Base-by-base conservation (phyloP, 53 echinoderm and acorn worm genomes). In the Echinometra lucunter region DNA sequence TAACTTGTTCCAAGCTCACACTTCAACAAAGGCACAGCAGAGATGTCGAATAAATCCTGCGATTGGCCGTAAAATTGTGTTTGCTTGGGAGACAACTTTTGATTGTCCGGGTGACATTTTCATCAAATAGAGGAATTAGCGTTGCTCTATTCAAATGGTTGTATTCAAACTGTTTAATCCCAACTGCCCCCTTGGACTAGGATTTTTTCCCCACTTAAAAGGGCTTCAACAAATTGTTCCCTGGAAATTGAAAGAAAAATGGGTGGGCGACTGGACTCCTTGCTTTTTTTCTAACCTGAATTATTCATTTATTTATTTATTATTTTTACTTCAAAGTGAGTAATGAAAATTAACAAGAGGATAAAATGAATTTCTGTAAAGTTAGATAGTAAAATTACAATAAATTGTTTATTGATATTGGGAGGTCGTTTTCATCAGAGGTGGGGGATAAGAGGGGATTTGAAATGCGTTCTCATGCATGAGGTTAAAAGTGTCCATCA, bases 1-100 rank as follows among this genome's bases (percentile, higher is more conserved):
- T 15, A 88, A 88, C 53, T 88, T 88, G 88, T 88, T 49, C 88
- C n/a, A 88, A 88, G 34, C 88, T 55, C 88, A 53, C 88, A 88
- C 88, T 34, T 88, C 30, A 28, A 88, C 88, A 88, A 88, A 88
- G 34, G 88, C 56, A 49, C 49, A 56, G 57, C 15, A 49, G 88
- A 88, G 55, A 88, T 88, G 88, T 88, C 88, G 88, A 88, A 56
- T 88, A 88, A 88, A 88, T 88, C 88, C 88, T 56, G 49, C 88
- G 88, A 88, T 88, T 88, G 88, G 88, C 88, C 56, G 56, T 88
- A 88, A 88, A 55, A 88, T 88, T 53, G 49, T 88, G 88, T 88
- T 88, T 88, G 88, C 88, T 88, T 28, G 88, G 55, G 88, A 88
- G 88, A 56, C 88, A 88, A 88, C 88, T 88, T 88, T 88, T 28